phyloP scores from a whole-genome alignment of 2,888 invertebrate species.

The Agrotis puta region DNA sequence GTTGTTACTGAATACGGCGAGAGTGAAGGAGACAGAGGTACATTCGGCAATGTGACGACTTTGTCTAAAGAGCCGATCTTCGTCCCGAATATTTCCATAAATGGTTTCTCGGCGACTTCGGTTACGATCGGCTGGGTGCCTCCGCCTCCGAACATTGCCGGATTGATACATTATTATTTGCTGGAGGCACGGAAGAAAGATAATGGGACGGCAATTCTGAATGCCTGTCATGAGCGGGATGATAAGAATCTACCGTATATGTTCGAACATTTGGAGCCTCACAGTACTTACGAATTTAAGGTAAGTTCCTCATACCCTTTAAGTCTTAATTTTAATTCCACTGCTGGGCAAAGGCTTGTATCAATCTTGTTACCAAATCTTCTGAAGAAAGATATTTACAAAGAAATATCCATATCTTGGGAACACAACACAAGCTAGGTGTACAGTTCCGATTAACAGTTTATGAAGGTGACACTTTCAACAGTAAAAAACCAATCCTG shows the following conservation, averaged over 20 bases:
- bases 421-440: background rate
- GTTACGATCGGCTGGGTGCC: constrained; percentile 95
- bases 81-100: constrained; percentile 94
- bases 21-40: constrained; percentile 29
- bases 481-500: background rate
- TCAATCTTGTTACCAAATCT: no score
- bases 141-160: constrained; percentile 92
- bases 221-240: constrained; percentile 92
- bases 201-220: constrained; percentile 79
- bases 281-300: constrained; percentile 95
- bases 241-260: constrained; percentile 93
- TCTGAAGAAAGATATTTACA: no score
- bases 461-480: background rate
- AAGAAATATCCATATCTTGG: no score
- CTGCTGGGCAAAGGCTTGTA: no score
- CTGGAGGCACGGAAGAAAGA: constrained; percentile 92
- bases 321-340: background rate
- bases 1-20: constrained; percentile 93
- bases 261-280: constrained; percentile 94
- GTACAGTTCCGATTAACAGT: background rate
- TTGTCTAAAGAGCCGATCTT: constrained; percentile 94
- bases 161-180: constrained; percentile 94
- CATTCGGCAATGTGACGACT: constrained; percentile 86
- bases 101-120: constrained; percentile 93
- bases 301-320: constrained; percentile 77